These are phyloP conservation scores for Anguilla obscura DNA, from an alignment of 2,797 vertebrate genomes.

Conservation along the genomic window DNA sequence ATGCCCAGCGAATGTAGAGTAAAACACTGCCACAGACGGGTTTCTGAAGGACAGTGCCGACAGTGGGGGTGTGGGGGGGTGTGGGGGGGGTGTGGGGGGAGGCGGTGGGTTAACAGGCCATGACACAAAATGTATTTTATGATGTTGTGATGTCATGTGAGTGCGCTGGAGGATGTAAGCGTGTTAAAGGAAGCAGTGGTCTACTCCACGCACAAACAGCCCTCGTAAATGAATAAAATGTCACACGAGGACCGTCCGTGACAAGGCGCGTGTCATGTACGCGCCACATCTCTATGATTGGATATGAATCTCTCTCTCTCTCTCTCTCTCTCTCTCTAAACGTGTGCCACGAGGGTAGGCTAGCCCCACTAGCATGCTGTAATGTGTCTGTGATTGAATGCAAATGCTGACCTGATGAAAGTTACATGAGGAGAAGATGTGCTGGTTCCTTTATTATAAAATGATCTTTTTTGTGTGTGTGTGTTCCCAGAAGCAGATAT, in stretches of 20 bases:
- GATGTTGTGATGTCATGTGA: background rate
- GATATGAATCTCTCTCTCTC: slow-evolving; percentile 15
- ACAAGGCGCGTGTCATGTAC: slow-evolving; percentile 15
- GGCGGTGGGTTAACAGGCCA: background rate
- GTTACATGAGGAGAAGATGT: background rate
- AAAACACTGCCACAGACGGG: background rate
- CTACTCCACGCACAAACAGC: background rate
- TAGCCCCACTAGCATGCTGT: background rate
- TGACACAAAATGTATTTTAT: background rate
- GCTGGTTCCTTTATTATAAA: background rate
- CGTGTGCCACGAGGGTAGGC: background rate
- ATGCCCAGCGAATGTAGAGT: slow-evolving; percentile 21
- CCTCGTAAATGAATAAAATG: background rate
- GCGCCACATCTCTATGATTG: slow-evolving; percentile 11
- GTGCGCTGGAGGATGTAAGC: background rate
- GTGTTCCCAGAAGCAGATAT: background rate
- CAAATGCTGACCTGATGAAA: slow-evolving; percentile 24
- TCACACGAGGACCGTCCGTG: slow-evolving; percentile 10
- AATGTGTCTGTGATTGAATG: background rate
- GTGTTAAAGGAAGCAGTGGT: background rate
- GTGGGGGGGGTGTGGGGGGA: background rate
- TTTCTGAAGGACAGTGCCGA: background rate
- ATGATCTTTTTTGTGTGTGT: background rate
- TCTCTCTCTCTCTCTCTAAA: slow-evolving; percentile 15
- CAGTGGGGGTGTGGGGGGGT: background rate